Evolutionary conservation across 2,888 invertebrate species (phyloP).

Genomic region (Blomia tropicalis): DNA sequence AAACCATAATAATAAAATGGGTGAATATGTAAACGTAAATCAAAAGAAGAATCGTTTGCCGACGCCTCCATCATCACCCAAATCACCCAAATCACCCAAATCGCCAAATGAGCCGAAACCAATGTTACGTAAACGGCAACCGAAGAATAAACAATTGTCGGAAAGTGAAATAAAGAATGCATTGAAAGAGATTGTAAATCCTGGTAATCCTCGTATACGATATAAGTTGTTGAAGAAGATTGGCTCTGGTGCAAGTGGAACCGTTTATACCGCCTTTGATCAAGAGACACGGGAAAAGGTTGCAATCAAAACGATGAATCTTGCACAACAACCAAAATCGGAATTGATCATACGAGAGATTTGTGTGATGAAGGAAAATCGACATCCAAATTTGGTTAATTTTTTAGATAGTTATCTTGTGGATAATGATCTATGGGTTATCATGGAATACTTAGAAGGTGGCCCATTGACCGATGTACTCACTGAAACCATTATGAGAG

Average conservation of each 20-base stretch:
- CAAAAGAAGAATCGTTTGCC: too few species aligned
- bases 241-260: slow-evolving; percentile 80
- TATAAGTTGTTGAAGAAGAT: slow-evolving; percentile 68
- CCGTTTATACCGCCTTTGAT: slow-evolving; percentile 75
- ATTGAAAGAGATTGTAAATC: slow-evolving; percentile 59
- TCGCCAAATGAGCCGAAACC: background rate
- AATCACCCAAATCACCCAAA: background rate
- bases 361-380: slow-evolving; percentile 64
- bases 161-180: slow-evolving; percentile 62
- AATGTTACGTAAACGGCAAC: slow-evolving; percentile 6
- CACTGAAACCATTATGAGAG: slow-evolving; percentile 90
- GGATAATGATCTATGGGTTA: slow-evolving; percentile 66
- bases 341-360: slow-evolving; percentile 90
- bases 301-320: slow-evolving; percentile 89
- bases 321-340: slow-evolving; percentile 84
- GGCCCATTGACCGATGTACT: slow-evolving; percentile 93
- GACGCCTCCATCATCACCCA: background rate
- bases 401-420: slow-evolving; percentile 84
- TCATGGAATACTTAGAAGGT: slow-evolving; percentile 56
- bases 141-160: slow-evolving; percentile 42
- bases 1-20: too few species aligned
- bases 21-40: too few species aligned
- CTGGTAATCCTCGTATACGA: slow-evolving; percentile 59
- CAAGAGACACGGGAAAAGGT: slow-evolving; percentile 55
- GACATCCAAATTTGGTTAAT: slow-evolving; percentile 82